These are phyloP conservation scores for Thymelicus acteon DNA, from an alignment of 2,888 invertebrate species.

Conservation along the genomic window DNA sequence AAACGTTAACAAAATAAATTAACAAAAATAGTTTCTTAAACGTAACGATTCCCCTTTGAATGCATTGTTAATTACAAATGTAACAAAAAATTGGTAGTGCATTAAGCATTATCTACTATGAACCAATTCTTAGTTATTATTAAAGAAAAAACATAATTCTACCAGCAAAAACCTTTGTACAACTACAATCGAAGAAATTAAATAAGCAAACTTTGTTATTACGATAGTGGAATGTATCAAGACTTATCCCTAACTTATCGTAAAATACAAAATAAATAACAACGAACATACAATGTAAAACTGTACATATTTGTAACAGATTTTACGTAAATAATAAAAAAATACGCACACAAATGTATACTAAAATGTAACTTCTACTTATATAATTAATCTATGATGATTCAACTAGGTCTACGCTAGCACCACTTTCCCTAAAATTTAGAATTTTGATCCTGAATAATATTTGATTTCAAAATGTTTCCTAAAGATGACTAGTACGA, in stretches of 20 bases:
- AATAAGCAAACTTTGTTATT: constrained; percentile 44
- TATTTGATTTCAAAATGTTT: constrained; percentile 45
- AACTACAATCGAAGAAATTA: constrained; percentile 38
- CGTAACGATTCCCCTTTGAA: constrained; percentile 81
- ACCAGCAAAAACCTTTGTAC: constrained; percentile 38
- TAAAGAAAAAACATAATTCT: constrained; percentile 10
- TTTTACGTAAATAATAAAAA: constrained; percentile 42
- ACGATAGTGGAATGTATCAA: constrained; percentile 58
- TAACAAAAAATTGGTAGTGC: constrained; percentile 16
- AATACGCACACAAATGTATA: constrained; percentile 43
- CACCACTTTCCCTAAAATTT: constrained; percentile 53
- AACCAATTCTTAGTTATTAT: constrained; percentile 12
- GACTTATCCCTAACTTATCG: constrained; percentile 41
- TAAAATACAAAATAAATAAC: constrained; percentile 50
- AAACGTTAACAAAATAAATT: constrained; percentile 79
- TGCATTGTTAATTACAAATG: constrained; percentile 27
- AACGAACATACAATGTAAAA: constrained; percentile 42
- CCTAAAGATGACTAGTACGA: constrained; percentile 61
- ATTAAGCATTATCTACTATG: neutral
- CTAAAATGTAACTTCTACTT: constrained; percentile 30
- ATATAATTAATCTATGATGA: constrained; percentile 40
- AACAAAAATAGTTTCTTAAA: constrained; percentile 81
- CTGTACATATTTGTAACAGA: constrained; percentile 46
- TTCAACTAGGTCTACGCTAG: constrained; percentile 51
- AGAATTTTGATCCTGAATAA: constrained; percentile 39